These are phyloP conservation scores for Drosophila anomelani DNA, from an alignment of 2,888 invertebrate species.

Conservation along the genomic window DNA sequence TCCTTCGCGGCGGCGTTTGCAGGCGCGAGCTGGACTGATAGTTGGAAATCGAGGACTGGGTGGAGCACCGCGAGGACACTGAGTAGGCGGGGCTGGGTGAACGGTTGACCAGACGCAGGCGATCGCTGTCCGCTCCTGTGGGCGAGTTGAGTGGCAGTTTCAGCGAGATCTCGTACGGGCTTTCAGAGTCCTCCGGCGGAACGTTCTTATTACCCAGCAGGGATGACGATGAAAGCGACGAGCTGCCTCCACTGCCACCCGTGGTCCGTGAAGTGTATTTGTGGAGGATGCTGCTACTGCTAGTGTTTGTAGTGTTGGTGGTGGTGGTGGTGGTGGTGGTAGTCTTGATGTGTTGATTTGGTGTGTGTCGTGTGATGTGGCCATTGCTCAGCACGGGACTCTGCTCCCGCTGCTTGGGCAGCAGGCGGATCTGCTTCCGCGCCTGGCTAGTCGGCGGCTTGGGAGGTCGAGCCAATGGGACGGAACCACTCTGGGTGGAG, in stretches of 20 bases:
- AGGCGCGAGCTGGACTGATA: slow-evolving; percentile 67
- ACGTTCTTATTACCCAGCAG: slow-evolving; percentile 53
- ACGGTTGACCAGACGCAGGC: slow-evolving; percentile 81
- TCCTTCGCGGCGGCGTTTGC: slow-evolving; percentile 86
- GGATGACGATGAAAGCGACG: slow-evolving; percentile 64
- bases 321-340: slow-evolving; percentile 7
- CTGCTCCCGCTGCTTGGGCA: slow-evolving; percentile 73
- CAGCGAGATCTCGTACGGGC: slow-evolving; percentile 64
- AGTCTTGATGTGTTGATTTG: slow-evolving; percentile 13
- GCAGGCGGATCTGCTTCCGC: slow-evolving; percentile 76
- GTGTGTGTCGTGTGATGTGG: slow-evolving; percentile 39
- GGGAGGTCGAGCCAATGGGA: slow-evolving; percentile 68
- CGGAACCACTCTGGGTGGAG: slow-evolving; percentile 53
- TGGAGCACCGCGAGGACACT: slow-evolving; percentile 75
- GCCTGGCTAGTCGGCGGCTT: slow-evolving; percentile 80
- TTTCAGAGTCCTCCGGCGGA: slow-evolving; percentile 49
- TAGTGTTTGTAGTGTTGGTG: slow-evolving; percentile 11
- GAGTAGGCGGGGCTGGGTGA: slow-evolving; percentile 87
- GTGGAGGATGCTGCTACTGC: slow-evolving; percentile 4
- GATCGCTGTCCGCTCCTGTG: slow-evolving; percentile 58
- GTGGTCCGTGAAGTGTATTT: slow-evolving; percentile 22
- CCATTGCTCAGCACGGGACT: slow-evolving; percentile 72
- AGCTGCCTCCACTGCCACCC: slow-evolving; percentile 44
- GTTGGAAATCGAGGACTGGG: slow-evolving; percentile 59
- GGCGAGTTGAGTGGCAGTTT: slow-evolving; percentile 71